These are phyloP conservation scores for Eupithecia pulchellata DNA, from an alignment of 2,888 invertebrate species.

Conservation along the genomic window DNA sequence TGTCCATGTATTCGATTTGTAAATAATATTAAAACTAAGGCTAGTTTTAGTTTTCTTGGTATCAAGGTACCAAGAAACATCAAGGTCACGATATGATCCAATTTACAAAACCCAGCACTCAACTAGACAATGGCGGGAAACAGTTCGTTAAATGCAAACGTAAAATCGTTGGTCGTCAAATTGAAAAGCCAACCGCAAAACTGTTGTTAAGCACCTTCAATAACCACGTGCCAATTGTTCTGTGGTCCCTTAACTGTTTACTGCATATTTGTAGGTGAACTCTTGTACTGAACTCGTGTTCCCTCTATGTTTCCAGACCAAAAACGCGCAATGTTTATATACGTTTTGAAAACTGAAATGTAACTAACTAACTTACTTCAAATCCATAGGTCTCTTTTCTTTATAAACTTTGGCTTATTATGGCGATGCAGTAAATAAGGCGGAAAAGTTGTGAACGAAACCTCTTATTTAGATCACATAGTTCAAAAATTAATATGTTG, in stretches of 20 bases:
- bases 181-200: constrained; percentile 27
- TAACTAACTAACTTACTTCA: too few relatives aligned
- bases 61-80: background rate
- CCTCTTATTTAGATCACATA: background rate
- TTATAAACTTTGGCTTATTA: background rate
- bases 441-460: background rate
- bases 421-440: background rate
- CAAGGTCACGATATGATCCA: background rate
- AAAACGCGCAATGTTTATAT: background rate
- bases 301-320: background rate
- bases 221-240: constrained; percentile 12
- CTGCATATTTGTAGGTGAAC: constrained; percentile 5
- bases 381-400: background rate
- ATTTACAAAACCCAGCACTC: background rate
- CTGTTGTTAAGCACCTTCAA: background rate
- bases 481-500: background rate
- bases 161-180: constrained; percentile 16
- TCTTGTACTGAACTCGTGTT: background rate
- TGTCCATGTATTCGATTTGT: background rate
- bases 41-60: too few relatives aligned
- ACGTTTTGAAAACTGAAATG: background rate
- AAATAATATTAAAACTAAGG: background rate
- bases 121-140: constrained; percentile 10
- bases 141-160: background rate
- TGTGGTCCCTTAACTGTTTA: constrained; percentile 18